A percentile compares a stretch with the other conserved stretches of the same genome.
Evolutionary conservation across 2,113 vertebrate species (phyloP).

Genomic region (Varanus komodoensis): DNA sequence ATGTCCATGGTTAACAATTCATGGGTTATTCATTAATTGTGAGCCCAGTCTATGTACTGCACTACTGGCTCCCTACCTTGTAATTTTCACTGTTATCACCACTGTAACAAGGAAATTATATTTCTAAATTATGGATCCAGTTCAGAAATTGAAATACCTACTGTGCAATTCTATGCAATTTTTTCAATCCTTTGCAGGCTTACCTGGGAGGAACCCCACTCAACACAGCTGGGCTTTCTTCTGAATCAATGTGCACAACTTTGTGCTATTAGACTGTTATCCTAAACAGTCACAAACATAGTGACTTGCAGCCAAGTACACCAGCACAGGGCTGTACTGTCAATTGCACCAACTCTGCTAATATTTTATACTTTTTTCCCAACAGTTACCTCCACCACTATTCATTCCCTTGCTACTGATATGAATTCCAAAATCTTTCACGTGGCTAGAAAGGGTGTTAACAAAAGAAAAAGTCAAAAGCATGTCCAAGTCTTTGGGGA

Average conservation of each 20-base stretch:
- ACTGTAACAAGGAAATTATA: neutral
- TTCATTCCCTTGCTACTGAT: neutral
- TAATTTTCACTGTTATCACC: neutral
- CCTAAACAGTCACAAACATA: neutral
- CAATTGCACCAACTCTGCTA: neutral
- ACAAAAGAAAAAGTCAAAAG: neutral
- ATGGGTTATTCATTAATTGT: no score
- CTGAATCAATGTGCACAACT: neutral
- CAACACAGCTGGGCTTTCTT: neutral
- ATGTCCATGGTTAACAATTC: no score
- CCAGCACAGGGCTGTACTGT: neutral
- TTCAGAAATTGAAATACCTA: neutral
- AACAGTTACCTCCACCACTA: neutral
- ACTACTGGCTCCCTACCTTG: neutral
- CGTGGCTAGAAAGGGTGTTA: neutral
- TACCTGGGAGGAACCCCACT: neutral
- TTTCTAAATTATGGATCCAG: neutral
- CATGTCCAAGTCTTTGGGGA: neutral
- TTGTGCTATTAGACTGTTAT: neutral
- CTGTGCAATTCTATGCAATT: neutral
- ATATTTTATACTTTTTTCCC: neutral
- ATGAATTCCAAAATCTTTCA: neutral
- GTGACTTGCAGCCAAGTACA: neutral
- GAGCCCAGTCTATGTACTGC: neutral
- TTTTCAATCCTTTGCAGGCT: neutral